A percentile compares a stretch with the other conserved stretches of the same genome.
These are phyloP conservation scores for Opisthograptis luteolata DNA, from an alignment of 2,888 invertebrate species.

Conservation along the genomic window DNA sequence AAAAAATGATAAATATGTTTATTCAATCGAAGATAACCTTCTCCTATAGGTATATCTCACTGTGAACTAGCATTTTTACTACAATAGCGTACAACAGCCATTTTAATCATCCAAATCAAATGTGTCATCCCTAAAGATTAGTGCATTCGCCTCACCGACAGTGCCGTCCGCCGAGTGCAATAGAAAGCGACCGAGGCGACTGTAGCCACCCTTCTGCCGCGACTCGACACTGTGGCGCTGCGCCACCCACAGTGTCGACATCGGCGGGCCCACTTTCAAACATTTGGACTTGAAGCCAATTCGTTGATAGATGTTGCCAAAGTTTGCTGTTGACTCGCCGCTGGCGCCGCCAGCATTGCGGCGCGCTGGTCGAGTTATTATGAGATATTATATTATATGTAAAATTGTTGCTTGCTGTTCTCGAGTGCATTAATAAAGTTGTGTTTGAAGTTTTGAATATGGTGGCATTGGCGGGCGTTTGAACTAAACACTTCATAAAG, in stretches of 20 bases:
- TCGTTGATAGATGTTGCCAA: constrained; percentile 30
- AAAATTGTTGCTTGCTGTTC: background rate
- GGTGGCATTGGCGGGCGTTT: background rate
- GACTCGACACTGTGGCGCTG: background rate
- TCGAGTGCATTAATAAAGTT: background rate
- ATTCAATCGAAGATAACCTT: too few species aligned
- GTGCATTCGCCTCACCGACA: background rate
- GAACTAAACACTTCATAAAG: too few species aligned
- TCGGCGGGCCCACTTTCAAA: constrained; percentile 12
- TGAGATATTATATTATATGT: constrained; percentile 8
- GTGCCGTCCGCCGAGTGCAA: background rate
- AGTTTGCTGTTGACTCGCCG: constrained; percentile 11
- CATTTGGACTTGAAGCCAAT: constrained; percentile 26
- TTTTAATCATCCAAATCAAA: background rate
- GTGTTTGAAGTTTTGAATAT: too few species aligned
- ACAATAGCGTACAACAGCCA: too few species aligned
- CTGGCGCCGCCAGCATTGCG: background rate
- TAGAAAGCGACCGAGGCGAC: too few species aligned
- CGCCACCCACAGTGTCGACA: background rate
- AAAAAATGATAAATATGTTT: too few species aligned
- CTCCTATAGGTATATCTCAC: too few species aligned
- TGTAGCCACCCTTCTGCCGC: background rate
- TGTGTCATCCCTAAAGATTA: background rate
- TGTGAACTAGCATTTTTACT: too few species aligned
- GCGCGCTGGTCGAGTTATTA: constrained; percentile 4